Percentiles rank a stretch among this genome's conserved stretches.
These are phyloP conservation scores for Xanthorhoe spadicearia DNA, from an alignment of 2,888 invertebrate genomes.

Conservation along the genomic window DNA sequence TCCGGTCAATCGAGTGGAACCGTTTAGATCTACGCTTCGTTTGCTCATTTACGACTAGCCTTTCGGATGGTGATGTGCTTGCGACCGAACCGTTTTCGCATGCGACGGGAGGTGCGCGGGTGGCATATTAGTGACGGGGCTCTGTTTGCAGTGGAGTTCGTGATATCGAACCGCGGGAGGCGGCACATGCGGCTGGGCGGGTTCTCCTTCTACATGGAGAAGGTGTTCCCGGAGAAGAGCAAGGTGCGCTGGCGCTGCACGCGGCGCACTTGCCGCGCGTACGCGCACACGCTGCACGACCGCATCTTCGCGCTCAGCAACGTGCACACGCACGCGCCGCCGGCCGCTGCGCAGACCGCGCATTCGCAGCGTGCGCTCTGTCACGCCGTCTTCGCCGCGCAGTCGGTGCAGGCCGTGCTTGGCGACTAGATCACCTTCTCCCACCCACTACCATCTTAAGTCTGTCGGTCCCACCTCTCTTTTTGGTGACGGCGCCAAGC, in stretches of 20 bases:
- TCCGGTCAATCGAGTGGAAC: neutral
- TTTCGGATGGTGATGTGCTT: constrained; percentile 9
- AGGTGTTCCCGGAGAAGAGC: constrained; percentile 81
- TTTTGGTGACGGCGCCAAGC: neutral
- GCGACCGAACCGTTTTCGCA: constrained; percentile 18
- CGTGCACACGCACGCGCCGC: constrained; percentile 79
- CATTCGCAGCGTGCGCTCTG: constrained; percentile 47
- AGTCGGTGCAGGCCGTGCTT: constrained; percentile 61
- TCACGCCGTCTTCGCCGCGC: constrained; percentile 44
- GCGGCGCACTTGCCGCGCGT: constrained; percentile 80
- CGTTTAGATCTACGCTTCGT: neutral
- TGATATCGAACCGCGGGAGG: constrained; percentile 82
- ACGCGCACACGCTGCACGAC: constrained; percentile 81
- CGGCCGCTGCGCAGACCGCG: constrained; percentile 45
- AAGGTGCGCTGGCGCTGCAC: constrained; percentile 84
- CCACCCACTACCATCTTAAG: neutral
- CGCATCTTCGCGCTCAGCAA: constrained; percentile 80
- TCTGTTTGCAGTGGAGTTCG: constrained; percentile 82
- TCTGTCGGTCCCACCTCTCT: too few species aligned
- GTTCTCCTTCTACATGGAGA: constrained; percentile 82
- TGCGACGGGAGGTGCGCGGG: constrained; percentile 34
- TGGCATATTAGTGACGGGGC: constrained; percentile 56
- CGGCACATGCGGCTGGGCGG: constrained; percentile 81
- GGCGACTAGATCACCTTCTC: constrained; percentile 51
- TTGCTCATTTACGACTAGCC: neutral